Conservation (phyloP, 2,888 invertebrate species). For the Platycheirus rosarum region DNA sequence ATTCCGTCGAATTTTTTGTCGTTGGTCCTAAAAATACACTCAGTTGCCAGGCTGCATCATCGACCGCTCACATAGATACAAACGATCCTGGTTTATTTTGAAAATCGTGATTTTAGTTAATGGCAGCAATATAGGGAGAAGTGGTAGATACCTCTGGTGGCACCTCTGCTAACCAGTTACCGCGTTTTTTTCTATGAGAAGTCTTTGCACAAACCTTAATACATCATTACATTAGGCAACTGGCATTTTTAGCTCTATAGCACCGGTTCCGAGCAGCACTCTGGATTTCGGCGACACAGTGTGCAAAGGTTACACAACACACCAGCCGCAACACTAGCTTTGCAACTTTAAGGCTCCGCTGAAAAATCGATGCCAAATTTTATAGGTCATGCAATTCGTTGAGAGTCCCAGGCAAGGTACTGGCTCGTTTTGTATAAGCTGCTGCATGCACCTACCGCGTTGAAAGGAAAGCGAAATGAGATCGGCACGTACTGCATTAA, state of each 20-base stretch:
- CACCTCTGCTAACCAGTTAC: slow-evolving; percentile 49
- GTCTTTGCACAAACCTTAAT: slow-evolving; percentile 47
- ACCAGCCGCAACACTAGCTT: slow-evolving; percentile 1
- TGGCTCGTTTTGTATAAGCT: too few relatives aligned
- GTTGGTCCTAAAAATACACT: slow-evolving; percentile 43
- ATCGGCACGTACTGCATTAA: slow-evolving; percentile 44
- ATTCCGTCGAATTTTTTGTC: slow-evolving; percentile 45
- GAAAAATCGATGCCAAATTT: slow-evolving; percentile 60
- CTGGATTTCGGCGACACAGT: slow-evolving; percentile 51
- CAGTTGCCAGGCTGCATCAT: too few relatives aligned
- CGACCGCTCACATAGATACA: neutral
- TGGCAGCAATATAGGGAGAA: slow-evolving; percentile 52
- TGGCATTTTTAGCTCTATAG: slow-evolving; percentile 70
- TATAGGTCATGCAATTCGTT: slow-evolving; percentile 65
- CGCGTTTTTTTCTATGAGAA: slow-evolving; percentile 17
- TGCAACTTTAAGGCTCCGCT: slow-evolving; percentile 9
- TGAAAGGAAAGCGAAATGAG: slow-evolving; percentile 68
- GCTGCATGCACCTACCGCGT: slow-evolving; percentile 31
- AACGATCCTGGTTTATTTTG: slow-evolving; percentile 38
- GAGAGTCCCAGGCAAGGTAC: slow-evolving; percentile 21
- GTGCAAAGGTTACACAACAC: slow-evolving; percentile 67
- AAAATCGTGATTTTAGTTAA: slow-evolving; percentile 72
- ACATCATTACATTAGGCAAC: slow-evolving; percentile 67
- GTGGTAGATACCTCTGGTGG: slow-evolving; percentile 13
- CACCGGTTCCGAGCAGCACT: slow-evolving; percentile 39